phyloP scores from a whole-genome alignment of 2,888 invertebrate genomes.

The Mellilla xanthometata region DNA sequence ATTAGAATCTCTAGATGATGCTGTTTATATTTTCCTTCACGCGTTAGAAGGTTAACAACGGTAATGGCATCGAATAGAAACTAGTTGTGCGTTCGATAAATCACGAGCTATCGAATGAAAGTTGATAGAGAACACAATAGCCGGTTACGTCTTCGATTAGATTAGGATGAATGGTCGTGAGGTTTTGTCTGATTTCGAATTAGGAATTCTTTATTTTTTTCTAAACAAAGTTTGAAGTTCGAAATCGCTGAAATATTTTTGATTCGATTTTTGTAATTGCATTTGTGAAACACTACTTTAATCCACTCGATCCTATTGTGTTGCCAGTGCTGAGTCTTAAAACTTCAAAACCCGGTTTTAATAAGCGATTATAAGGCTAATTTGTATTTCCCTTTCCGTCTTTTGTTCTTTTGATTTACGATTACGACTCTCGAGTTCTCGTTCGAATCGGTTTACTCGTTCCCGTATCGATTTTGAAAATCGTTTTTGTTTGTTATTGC shows the following conservation, averaged over 20 bases:
- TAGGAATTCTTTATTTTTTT: constrained; percentile 3
- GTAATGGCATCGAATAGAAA: constrained; percentile 28
- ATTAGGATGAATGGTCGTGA: constrained; percentile 20
- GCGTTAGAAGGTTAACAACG: constrained; percentile 41
- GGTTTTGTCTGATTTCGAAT: constrained; percentile 8
- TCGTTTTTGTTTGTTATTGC: constrained; percentile 47
- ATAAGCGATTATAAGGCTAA: constrained; percentile 73
- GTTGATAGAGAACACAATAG: constrained; percentile 21
- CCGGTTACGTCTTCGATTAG: constrained; percentile 17
- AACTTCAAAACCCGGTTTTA: constrained; percentile 39
- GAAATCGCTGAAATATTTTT: constrained; percentile 1
- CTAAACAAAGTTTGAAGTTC: no score
- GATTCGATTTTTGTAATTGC: background rate
- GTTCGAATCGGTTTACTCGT: constrained; percentile 53
- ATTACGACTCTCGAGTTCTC: constrained; percentile 58
- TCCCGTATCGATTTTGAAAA: constrained; percentile 50
- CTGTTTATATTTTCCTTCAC: constrained; percentile 62
- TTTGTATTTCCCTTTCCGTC: constrained; percentile 76
- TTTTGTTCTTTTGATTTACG: constrained; percentile 77
- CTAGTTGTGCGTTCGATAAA: constrained; percentile 28
- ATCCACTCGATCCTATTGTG: constrained; percentile 20
- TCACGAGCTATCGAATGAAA: constrained; percentile 22
- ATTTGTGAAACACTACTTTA: constrained; percentile 8
- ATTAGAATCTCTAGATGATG: constrained; percentile 58
- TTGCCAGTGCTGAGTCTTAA: constrained; percentile 18